Conservation (phyloP, 2,113 vertebrate genomes). For the Dolichotis patagonum region DNA sequence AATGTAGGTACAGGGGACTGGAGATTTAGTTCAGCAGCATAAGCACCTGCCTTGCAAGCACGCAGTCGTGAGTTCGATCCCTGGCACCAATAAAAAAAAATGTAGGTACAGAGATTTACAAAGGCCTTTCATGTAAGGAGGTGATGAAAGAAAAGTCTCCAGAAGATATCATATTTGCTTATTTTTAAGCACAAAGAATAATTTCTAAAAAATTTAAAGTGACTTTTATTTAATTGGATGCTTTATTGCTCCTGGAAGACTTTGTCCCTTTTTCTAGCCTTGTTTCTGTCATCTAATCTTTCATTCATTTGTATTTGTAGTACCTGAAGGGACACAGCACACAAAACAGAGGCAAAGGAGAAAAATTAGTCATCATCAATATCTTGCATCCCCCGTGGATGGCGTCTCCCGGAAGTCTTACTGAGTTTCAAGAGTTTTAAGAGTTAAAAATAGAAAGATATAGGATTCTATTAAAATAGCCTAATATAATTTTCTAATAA, state of each 20-base stretch:
- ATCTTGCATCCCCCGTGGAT: neutral
- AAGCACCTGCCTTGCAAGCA: too few relatives aligned
- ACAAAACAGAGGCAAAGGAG: neutral
- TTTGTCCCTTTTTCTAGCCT: neutral
- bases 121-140: neutral
- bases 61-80: too few relatives aligned
- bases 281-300: neutral
- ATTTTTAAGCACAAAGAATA: slow-evolving; percentile 45
- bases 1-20: neutral
- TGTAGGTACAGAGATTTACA: neutral
- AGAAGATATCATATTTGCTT: neutral
- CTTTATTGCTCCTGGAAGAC: neutral
- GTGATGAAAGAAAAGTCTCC: neutral
- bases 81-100: too few relatives aligned
- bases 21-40: too few relatives aligned
- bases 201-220: neutral
- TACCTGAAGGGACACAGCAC: neutral
- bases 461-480: neutral
- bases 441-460: neutral
- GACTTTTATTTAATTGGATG: slow-evolving; percentile 35
- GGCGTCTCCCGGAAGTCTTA: neutral
- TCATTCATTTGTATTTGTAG: neutral
- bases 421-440: neutral
- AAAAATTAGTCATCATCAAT: neutral
- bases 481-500: slow-evolving; percentile 40